These are phyloP conservation scores for Falco punctatus DNA, from an alignment of 2,113 vertebrate species.

Conservation along the genomic window DNA sequence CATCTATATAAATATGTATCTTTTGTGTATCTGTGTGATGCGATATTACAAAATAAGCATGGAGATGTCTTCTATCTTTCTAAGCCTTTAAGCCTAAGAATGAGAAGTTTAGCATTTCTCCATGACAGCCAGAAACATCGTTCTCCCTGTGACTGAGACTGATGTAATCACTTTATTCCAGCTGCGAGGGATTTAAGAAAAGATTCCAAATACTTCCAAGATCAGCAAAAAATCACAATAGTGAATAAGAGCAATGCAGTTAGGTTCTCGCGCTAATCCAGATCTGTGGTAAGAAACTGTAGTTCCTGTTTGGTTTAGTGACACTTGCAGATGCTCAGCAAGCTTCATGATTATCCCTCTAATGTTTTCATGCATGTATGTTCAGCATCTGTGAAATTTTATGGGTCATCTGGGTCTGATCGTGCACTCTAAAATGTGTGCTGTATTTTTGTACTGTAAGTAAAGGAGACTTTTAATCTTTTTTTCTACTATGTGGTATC, in stretches of 20 bases:
- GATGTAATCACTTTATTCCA: constrained; percentile 46
- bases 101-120: constrained; percentile 1
- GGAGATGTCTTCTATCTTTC: not conserved
- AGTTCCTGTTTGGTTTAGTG: constrained; percentile 18
- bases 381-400: constrained; percentile 16
- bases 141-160: not conserved
- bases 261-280: not conserved
- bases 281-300: not conserved
- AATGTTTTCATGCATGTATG: not conserved
- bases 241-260: not conserved
- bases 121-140: not conserved
- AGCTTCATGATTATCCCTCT: constrained; percentile 2
- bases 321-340: constrained; percentile 18
- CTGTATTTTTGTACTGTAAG: not conserved
- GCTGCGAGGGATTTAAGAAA: constrained; percentile 14
- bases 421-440: not conserved
- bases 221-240: constrained; percentile 14
- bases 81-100: constrained; percentile 21
- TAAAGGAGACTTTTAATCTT: not conserved
- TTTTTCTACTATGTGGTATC: not conserved
- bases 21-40: not conserved
- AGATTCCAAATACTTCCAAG: not conserved
- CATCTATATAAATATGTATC: not conserved
- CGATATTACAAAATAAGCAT: not conserved
- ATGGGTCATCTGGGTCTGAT: constrained; percentile 17